Evolutionary conservation across 2,797 vertebrate genomes (phyloP).

Genomic region (Hybognathus amarus): DNA sequence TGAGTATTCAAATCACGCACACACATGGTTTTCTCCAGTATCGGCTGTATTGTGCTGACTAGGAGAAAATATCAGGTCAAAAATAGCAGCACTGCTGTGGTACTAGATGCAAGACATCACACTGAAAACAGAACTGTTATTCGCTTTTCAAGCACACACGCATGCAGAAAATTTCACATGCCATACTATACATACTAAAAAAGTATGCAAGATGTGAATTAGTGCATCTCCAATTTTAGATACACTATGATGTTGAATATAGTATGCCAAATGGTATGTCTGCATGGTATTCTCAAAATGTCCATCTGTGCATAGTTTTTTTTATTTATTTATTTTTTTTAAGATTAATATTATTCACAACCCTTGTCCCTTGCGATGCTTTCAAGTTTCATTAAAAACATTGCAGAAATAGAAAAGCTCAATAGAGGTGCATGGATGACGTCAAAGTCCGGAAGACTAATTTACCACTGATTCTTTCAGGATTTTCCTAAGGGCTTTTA

Average conservation of each 20-base stretch:
- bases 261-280: neutral
- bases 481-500: neutral
- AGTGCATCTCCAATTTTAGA: neutral
- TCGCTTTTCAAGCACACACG: neutral
- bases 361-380: neutral
- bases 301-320: neutral
- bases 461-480: neutral
- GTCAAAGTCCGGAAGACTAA: neutral
- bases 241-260: neutral
- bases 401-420: neutral
- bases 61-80: slow-evolving; percentile 1
- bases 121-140: slow-evolving; percentile 7
- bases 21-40: neutral
- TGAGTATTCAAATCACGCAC: slow-evolving; percentile 71
- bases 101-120: neutral
- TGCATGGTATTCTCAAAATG: neutral
- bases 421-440: neutral
- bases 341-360: neutral
- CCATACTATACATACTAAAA: neutral
- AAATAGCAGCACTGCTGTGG: slow-evolving; percentile 20
- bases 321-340: neutral
- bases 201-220: neutral
- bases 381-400: neutral
- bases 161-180: neutral
- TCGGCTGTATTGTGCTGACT: slow-evolving; percentile 13